Evolutionary conservation across 2,797 vertebrate species (phyloP).

Genomic region (Alectoris magna): DNA sequence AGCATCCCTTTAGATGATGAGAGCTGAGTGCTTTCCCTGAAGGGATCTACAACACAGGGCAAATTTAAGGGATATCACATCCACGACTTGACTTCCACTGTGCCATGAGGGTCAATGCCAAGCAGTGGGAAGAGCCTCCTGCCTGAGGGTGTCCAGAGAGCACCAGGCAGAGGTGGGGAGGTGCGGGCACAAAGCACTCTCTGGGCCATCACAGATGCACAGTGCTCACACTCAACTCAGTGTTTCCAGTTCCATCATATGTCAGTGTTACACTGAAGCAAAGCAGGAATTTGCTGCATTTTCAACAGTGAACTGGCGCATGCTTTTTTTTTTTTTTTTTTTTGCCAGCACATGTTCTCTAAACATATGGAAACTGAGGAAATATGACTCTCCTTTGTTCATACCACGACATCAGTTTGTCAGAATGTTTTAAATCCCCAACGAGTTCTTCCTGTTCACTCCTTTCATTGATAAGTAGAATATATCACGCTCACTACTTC

Average conservation of each 20-base stretch:
- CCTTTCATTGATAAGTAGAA: background rate
- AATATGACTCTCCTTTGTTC: background rate
- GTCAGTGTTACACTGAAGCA: fast-evolving
- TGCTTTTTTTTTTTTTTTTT: background rate
- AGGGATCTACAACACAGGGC: background rate
- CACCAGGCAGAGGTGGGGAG: background rate
- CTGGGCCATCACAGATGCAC: background rate
- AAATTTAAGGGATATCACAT: background rate
- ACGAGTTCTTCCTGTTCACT: background rate
- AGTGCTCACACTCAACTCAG: fast-evolving
- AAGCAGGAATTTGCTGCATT: background rate
- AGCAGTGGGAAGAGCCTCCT: background rate
- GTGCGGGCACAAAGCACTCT: background rate
- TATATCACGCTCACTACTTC: background rate
- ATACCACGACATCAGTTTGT: background rate
- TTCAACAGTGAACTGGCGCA: background rate
- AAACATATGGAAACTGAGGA: background rate
- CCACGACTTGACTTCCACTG: background rate
- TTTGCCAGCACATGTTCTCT: background rate
- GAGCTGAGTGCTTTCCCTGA: background rate
- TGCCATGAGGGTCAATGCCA: background rate
- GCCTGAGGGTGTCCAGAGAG: background rate
- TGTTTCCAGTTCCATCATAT: background rate
- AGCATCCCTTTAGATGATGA: background rate
- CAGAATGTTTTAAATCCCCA: background rate